A percentile compares a stretch with the other conserved stretches of the same genome.
Conservation (phyloP, 2,113 vertebrate genomes). For the Anhinga anhinga region DNA sequence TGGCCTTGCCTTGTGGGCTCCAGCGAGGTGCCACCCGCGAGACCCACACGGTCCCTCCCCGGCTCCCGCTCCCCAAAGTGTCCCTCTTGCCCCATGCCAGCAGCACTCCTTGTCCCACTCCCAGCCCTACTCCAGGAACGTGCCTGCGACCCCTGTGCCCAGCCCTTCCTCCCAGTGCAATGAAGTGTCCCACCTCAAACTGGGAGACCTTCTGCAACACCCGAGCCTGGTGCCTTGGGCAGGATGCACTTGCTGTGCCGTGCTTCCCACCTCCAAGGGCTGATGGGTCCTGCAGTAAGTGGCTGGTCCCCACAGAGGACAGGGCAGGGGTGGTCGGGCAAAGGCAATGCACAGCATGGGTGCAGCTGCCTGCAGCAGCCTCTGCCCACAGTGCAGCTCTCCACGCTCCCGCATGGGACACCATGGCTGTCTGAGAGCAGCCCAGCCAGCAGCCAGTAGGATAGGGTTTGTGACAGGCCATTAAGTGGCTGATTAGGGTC, state of each 20-base stretch:
- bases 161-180: not conserved
- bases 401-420: accelerated
- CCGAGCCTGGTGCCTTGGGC: accelerated
- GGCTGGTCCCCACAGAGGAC: not conserved
- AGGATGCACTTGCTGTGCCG: accelerated
- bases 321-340: not conserved
- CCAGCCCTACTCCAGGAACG: not conserved
- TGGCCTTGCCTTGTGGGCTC: too few relatives aligned
- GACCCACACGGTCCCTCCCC: not conserved
- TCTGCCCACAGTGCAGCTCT: not conserved
- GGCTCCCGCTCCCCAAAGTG: accelerated
- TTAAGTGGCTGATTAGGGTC: not conserved
- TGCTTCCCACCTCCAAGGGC: too few relatives aligned
- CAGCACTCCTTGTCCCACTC: not conserved
- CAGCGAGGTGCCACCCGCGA: not conserved
- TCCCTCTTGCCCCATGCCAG: not conserved
- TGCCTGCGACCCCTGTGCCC: not conserved
- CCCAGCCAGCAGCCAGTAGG: not conserved
- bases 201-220: not conserved
- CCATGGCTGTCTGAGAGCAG: not conserved
- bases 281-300: not conserved
- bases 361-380: not conserved
- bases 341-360: accelerated
- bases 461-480: not conserved
- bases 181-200: not conserved